Percentiles rank a stretch among this genome's conserved stretches.
phyloP scores from a whole-genome alignment of 2,888 invertebrate species.

The Drosophila birchii region DNA sequence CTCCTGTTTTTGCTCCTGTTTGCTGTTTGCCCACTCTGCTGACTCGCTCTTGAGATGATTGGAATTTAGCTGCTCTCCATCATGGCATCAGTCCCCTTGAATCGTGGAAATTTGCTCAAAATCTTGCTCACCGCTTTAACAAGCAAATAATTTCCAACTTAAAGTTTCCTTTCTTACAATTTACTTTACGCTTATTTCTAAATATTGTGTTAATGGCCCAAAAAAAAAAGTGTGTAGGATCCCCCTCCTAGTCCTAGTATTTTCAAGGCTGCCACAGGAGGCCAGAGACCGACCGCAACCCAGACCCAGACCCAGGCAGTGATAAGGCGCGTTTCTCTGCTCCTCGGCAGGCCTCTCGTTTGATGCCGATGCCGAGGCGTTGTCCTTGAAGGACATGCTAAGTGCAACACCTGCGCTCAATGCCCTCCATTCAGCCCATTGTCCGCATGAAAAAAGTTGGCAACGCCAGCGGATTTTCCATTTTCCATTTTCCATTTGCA shows the following conservation, averaged over 20 bases:
- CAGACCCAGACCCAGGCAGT: neutral
- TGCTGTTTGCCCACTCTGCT: constrained; percentile 28
- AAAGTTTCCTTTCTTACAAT: neutral
- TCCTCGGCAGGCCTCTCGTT: constrained; percentile 7
- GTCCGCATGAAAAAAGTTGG: constrained; percentile 49
- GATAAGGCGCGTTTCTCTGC: constrained; percentile 16
- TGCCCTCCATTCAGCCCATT: constrained; percentile 59
- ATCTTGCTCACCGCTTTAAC: neutral
- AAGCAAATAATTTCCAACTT: neutral
- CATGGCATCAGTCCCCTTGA: neutral
- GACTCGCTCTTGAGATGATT: constrained; percentile 41
- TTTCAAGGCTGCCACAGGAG: neutral
- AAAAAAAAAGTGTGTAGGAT: neutral
- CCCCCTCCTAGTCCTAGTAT: neutral
- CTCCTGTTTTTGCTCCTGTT: neutral
- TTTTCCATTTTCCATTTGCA: constrained; percentile 39
- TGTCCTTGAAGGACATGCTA: constrained; percentile 59
- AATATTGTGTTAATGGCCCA: neutral
- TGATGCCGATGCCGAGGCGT: constrained; percentile 7
- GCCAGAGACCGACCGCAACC: neutral
- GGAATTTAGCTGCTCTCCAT: constrained; percentile 2
- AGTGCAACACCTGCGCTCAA: constrained; percentile 73
- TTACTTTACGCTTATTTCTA: neutral
- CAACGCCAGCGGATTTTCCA: constrained; percentile 25
- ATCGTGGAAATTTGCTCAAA: neutral